A percentile compares a stretch with the other conserved stretches of the same genome.
Evolutionary conservation across 2,888 invertebrate species (phyloP).

Genomic region (Leucoma salicis): DNA sequence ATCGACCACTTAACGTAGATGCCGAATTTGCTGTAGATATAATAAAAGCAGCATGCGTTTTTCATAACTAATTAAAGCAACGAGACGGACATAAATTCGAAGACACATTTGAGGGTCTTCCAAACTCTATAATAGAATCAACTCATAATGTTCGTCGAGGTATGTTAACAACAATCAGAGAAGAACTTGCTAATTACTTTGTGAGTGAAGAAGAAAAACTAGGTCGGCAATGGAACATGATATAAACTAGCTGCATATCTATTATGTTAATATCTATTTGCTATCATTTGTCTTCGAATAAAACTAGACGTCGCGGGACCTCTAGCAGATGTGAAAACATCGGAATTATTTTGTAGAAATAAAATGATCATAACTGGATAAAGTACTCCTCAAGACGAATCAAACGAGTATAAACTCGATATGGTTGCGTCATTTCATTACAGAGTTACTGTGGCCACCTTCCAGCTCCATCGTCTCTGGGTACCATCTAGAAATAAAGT

Average conservation of each 20-base stretch:
- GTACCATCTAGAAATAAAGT: too few species aligned
- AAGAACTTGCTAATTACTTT: constrained; percentile 34
- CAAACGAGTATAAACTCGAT: too few species aligned
- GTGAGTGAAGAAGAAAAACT: constrained; percentile 34
- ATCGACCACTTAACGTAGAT: background rate
- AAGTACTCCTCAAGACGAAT: too few species aligned
- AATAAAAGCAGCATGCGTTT: constrained; percentile 16
- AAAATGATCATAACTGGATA: too few species aligned
- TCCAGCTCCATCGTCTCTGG: too few species aligned
- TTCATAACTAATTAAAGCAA: constrained; percentile 28
- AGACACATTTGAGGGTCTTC: constrained; percentile 21
- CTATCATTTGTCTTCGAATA: too few species aligned
- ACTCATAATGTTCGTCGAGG: constrained; percentile 28
- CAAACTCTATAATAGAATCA: constrained; percentile 25
- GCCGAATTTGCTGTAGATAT: background rate
- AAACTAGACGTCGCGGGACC: too few species aligned
- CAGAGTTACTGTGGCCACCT: too few species aligned
- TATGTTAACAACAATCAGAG: constrained; percentile 29
- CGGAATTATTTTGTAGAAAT: too few species aligned
- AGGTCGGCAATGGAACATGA: constrained; percentile 33
- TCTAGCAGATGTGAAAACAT: too few species aligned
- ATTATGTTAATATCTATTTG: too few species aligned
- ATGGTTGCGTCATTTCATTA: too few species aligned
- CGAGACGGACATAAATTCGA: constrained; percentile 20
- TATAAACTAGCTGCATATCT: constrained; percentile 14